phyloP scores from a whole-genome alignment of 2,113 vertebrate genomes.

The Urocitellus parryii region DNA sequence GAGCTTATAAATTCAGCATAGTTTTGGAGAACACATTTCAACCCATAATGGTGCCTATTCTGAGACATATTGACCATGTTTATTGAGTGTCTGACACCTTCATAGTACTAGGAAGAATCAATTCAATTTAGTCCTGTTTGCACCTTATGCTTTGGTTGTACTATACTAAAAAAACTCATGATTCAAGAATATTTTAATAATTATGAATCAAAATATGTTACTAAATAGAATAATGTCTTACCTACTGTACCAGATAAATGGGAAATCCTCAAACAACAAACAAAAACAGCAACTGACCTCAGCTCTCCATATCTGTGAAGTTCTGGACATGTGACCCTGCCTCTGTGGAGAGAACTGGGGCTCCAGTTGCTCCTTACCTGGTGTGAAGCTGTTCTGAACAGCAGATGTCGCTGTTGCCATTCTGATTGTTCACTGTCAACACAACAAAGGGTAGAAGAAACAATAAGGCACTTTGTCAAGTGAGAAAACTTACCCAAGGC shows the following conservation, averaged over 20 bases:
- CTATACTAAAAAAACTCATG: background rate
- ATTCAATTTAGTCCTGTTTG: background rate
- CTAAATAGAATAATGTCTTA: background rate
- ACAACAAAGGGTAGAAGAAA: background rate
- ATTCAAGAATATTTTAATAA: background rate
- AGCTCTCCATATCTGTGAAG: background rate
- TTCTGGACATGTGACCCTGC: too few species aligned
- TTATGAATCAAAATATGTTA: background rate
- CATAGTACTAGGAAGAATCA: background rate
- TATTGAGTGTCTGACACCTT: background rate
- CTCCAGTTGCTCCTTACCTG: background rate
- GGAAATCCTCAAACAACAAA: background rate
- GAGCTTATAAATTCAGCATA: background rate
- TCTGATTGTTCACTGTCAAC: background rate
- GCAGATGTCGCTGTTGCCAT: conserved; percentile 67
- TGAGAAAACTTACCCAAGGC: background rate
- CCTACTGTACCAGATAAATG: background rate
- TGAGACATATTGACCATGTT: background rate
- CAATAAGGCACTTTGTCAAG: background rate
- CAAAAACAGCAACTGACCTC: background rate
- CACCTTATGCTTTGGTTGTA: background rate
- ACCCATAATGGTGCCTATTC: background rate
- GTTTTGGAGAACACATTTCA: conserved; percentile 14
- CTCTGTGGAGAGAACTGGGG: accelerated
- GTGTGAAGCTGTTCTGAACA: background rate